Evolutionary conservation across 2,113 vertebrate species (phyloP), one percentile per base, ranked within the genome.

Genomic region (Trematocara marginatum): DNA sequence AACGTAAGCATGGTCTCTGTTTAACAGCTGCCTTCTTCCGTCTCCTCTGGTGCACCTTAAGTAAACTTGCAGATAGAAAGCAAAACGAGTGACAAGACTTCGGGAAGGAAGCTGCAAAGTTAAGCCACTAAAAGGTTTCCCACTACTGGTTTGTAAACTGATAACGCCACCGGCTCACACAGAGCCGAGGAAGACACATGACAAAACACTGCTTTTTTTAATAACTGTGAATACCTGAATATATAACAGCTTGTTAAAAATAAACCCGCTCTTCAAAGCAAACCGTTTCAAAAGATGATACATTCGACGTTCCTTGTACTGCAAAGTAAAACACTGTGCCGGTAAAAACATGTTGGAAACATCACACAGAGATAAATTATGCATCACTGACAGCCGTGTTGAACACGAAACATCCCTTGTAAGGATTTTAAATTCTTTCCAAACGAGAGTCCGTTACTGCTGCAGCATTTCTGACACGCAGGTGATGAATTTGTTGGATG

Each of bases 161-260:
- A 83, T 69, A 56, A 88, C 7, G 34, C 20, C 66, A 81, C 47
- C 54, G 18, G 78, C 47, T 88, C 85, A 42, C 71, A 4, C 3
- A 2, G 82, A 80, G 42, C 81, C 20, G 51, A 87, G 80, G 54
- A 86, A 38, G 26, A 76, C 90, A 88, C 81, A 47, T 5, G 18
- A 69, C 51, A 3, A 47, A 80, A 85, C 31, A 86, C 79, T 26
- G 66, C 15, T 59, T 79, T 88, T 69, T 76, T 76, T 4, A 64
- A 76, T 76, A 76, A 76, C 71, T 11, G 45, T 51, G 71, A 76
- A 76, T 88, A 89, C 87, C 90, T 92, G 89, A 90, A 94, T 85
- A 90, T 64, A 64, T 18, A 88, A 74, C 80, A 79, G 38, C 6
- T 79, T 42, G 51, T 76, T 69, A 59, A 54, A 84, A 83, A 76